Percentiles rank a stretch among this genome's conserved stretches.
phyloP scores from a whole-genome alignment of 30 jellyfish, hydroid and myxozoan genomes.

The Chrysaora quinquecirrha region DNA sequence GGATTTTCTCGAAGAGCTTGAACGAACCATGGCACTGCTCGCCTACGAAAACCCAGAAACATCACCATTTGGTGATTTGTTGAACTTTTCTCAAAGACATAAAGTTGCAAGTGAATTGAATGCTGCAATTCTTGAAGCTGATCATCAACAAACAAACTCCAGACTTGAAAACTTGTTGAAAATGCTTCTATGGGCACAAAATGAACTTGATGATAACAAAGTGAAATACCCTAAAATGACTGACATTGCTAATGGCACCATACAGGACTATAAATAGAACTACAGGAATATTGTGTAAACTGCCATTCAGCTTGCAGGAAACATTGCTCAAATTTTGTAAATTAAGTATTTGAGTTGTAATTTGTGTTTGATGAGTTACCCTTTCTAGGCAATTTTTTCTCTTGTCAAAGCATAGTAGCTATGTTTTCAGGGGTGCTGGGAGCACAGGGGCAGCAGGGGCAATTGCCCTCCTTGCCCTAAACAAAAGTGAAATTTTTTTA shows the following conservation, averaged over 20 bases:
- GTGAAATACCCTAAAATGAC: constrained; percentile 88
- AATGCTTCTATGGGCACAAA: constrained; percentile 89
- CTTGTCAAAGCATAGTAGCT: too few species aligned
- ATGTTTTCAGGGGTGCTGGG: too few species aligned
- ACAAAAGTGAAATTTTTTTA: too few species aligned
- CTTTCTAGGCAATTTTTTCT: too few species aligned
- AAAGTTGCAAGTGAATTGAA: constrained; percentile 94
- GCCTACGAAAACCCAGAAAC: constrained; percentile 91
- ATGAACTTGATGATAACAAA: constrained; percentile 82
- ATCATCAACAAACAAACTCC: constrained; percentile 92
- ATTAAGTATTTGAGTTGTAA: too few species aligned
- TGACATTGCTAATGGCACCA: constrained; percentile 80
- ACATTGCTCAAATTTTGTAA: too few species aligned
- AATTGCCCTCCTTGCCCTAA: too few species aligned
- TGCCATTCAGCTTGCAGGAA: too few species aligned
- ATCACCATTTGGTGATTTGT: constrained; percentile 90
- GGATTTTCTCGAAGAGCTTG: constrained; percentile 82
- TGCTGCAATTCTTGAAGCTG: constrained; percentile 93
- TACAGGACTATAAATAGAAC: constrained; percentile 36
- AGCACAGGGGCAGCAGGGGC: too few species aligned
- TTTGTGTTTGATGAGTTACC: too few species aligned
- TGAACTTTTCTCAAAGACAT: constrained; percentile 84
- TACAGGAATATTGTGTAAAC: too few species aligned
- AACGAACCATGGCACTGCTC: constrained; percentile 91
- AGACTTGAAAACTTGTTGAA: constrained; percentile 80